Evolutionary conservation across 2,888 invertebrate genomes (phyloP), one percentile per base, ranked within the genome.

Genomic region (Hedychridium roseum): DNA sequence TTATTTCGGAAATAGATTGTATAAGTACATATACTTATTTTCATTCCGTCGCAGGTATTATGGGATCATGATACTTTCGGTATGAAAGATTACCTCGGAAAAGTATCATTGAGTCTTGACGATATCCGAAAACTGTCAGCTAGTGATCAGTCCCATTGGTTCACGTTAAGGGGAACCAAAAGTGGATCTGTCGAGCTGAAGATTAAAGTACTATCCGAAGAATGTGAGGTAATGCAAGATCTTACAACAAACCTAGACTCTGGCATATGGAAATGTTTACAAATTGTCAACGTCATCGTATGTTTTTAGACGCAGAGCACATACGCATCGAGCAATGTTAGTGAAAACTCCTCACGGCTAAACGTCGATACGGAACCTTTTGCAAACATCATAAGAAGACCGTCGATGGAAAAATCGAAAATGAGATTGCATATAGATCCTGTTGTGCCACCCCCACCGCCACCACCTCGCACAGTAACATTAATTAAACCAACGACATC

Each of bases 11-110:
- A n/a, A n/a, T n/a, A n/a, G n/a, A n/a, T n/a, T n/a, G n/a, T n/a
- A n/a, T n/a, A n/a, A n/a, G n/a, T n/a, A n/a, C n/a, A n/a, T n/a
- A n/a, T n/a, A n/a, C n/a, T 21, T 11, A 21, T 21, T 21, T 5
- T 38, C 18, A 15, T 32, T 2, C 12, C 18, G 5, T 18, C 64
- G n/a, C n/a, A 83, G 82, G 74, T 79, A 41, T 66, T 83, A 43
- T 83, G 80, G 81, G 83, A 83, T 73, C 81, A 82, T 54, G 83
- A 83, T 68, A 77, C 80, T 59, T 79, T 83, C 46, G 80, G 82
- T 28, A 77, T 80, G 67, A 81, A 81, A 64, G 83, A 83, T 64
- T 83, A 82, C 59, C 77, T 83, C 42, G 83, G 83, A 1, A 81
- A 78, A 64, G 68, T 83, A 42, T 75, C 77, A 27, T 68, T 83